Evolutionary conservation across 2,888 invertebrate species (phyloP), one percentile per base, ranked within the genome.

Genomic region (Autographa gamma): DNA sequence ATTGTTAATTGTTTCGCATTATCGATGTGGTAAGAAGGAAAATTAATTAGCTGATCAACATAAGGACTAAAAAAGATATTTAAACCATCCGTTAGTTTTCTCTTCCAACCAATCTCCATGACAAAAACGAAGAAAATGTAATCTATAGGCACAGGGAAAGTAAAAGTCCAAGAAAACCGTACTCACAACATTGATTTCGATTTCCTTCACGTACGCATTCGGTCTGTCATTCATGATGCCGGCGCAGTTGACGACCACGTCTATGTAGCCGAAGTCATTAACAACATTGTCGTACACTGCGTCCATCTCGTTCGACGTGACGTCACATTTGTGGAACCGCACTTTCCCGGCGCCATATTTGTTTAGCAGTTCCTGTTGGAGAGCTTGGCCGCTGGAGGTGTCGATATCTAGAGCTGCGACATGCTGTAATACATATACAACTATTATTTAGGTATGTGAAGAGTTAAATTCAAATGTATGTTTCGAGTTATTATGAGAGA

Each of bases 161-260:
- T 41, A 41, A 7, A 18, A 18, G 7, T 6, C 18, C 1, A 7
- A 54, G 38, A 38, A 38, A 38, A 38, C 38, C 38, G 9, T 25
- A 90, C 91, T 89, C 77, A 94, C 94, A 79, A 93, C 86, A 85
- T 95, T 95, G 14, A 95, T 80, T 52, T 90, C 89, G 34, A 94
- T 92, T 71, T 90, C 84, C 69, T 92, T 93, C 64, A 91, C 79
- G 76, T 90, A 93, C 0, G 82, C 77, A 52, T 88, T 84, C 6
- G 87, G 89, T 38, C 86, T 86, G 64, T 95, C 94, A 43, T 93
- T 93, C 90, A 94, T 88, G 9, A 93, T 88, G 3, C 92, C 94
- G 62, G 94, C 94, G 68, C 91, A 90, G 74, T 94, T 94, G 11
- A 94, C 81, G 0, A 94, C 91, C 2, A 92, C 87, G 71, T 94